Evolutionary conservation across 2,888 invertebrate genomes (phyloP), one percentile per base, ranked within the genome.

Genomic region (Uropetala carovei): DNA sequence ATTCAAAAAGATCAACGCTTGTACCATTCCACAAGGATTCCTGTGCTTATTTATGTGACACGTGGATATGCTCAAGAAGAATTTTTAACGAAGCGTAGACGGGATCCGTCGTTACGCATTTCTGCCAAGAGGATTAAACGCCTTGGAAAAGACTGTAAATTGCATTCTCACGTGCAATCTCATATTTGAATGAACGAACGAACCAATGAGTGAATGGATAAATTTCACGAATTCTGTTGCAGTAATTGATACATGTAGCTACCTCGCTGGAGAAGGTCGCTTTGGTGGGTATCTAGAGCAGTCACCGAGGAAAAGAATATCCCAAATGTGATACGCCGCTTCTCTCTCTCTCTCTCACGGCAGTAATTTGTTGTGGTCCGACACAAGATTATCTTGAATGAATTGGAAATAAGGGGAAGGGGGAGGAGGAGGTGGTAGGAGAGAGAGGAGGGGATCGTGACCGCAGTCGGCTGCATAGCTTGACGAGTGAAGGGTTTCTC

Each of bases 301-400:
- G n/a, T n/a, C 64, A 43, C 43, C 89, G 64, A 14, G 59, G 18
- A 86, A 68, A 43, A 18, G 30, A 89, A 68, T 43, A 43, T 43
- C 43, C 43, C 64, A n/a, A 89, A 18, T 64, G 64, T 64, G 86
- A 18, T 57, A 43, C 60, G 60, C 86, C 59, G 60, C 59, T 85
- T 59, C 59, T 58, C 58, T 85, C 59, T 27, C 85, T 64, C 22
- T 5, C 22, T 64, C 64, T 89, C n/a, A 22, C 7, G 64, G 89
- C 89, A 43, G 89, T 89, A 89, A 89, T 89, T 89, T 89, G 89
- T 89, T 89, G 89, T 89, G 89, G 43, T n/a, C 18, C 56, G 64
- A 89, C 89, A 89, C 43, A 68, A 89, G 89, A 89, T 89, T 64
- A 89, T 89, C 89, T 68, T 64, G 89, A 89, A 89, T 89, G 89